Conservation (phyloP, 2,888 invertebrate genomes). For the Hirtodrosophila histrioides region DNA sequence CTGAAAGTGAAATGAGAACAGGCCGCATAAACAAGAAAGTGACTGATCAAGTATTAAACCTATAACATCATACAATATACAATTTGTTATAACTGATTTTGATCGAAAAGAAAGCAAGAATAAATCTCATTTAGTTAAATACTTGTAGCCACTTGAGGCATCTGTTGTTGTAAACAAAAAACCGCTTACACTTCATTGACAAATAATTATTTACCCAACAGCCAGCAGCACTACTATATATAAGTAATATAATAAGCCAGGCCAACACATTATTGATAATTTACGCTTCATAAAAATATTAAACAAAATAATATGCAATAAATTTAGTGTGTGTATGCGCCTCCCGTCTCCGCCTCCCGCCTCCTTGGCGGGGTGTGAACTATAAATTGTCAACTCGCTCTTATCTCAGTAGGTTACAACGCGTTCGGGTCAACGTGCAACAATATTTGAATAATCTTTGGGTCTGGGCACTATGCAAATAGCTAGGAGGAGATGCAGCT, state of each 20-base stretch:
- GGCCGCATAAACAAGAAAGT: too few species aligned
- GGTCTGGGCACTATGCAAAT: conserved; percentile 37
- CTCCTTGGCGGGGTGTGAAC: conserved; percentile 49
- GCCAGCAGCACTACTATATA: not conserved
- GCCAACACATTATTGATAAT: conserved; percentile 56
- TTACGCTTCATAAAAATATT: conserved; percentile 61
- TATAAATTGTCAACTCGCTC: conserved; percentile 61
- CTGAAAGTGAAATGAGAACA: too few species aligned
- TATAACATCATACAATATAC: too few species aligned
- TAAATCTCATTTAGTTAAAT: too few species aligned
- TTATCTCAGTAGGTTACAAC: conserved; percentile 71
- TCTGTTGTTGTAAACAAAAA: too few species aligned
- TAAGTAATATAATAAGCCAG: conserved; percentile 22
- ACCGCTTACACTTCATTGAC: not conserved
- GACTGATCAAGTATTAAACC: too few species aligned
- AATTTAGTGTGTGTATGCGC: conserved; percentile 40
- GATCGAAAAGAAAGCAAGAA: too few species aligned
- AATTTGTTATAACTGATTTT: too few species aligned
- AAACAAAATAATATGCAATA: conserved; percentile 65
- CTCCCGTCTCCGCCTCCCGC: too few species aligned
- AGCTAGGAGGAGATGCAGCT: conserved; percentile 44
- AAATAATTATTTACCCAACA: conserved; percentile 14
- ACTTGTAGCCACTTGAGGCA: too few species aligned
- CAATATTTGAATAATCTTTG: conserved; percentile 77
- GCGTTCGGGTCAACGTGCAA: conserved; percentile 68